Percentiles rank a stretch among this genome's conserved stretches.
phyloP scores from a whole-genome alignment of 2,888 invertebrate species.

The Leistus spinibarbis region DNA sequence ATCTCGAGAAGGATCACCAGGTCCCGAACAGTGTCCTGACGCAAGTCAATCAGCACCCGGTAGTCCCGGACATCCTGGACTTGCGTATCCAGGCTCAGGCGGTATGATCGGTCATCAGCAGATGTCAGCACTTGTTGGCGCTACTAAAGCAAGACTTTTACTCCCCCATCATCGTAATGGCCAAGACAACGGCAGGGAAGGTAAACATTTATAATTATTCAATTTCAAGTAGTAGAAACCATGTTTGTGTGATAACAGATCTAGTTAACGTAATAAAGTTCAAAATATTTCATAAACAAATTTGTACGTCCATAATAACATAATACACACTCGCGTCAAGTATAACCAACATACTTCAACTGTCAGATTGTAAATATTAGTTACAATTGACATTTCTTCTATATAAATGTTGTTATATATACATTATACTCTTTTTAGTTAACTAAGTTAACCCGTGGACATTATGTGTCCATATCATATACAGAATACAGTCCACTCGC shows the following conservation, averaged over 20 bases:
- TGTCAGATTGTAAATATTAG: too few species aligned
- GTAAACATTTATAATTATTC: slow-evolving; percentile 31
- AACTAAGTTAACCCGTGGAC: too few species aligned
- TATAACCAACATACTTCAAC: too few species aligned
- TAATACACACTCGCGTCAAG: background rate
- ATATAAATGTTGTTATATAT: too few species aligned
- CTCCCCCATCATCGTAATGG: slow-evolving; percentile 66
- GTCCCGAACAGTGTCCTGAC: slow-evolving; percentile 69
- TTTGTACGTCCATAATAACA: background rate
- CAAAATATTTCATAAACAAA: too few species aligned
- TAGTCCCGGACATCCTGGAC: slow-evolving; percentile 65
- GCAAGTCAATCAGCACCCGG: slow-evolving; percentile 54
- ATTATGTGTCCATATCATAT: too few species aligned
- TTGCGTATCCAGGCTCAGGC: slow-evolving; percentile 56
- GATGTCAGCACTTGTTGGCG: slow-evolving; percentile 59
- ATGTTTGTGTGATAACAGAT: too few species aligned
- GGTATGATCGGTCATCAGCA: slow-evolving; percentile 58
- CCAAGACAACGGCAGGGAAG: slow-evolving; percentile 61
- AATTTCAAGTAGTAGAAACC: too few species aligned
- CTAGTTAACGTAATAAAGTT: too few species aligned
- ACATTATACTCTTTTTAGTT: too few species aligned
- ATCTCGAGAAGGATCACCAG: slow-evolving; percentile 92
- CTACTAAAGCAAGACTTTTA: slow-evolving; percentile 59
- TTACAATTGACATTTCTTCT: too few species aligned
- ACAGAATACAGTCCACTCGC: too few species aligned